These are phyloP conservation scores for Tamias sibiricus DNA, from an alignment of 2,113 vertebrate genomes.

Conservation along the genomic window DNA sequence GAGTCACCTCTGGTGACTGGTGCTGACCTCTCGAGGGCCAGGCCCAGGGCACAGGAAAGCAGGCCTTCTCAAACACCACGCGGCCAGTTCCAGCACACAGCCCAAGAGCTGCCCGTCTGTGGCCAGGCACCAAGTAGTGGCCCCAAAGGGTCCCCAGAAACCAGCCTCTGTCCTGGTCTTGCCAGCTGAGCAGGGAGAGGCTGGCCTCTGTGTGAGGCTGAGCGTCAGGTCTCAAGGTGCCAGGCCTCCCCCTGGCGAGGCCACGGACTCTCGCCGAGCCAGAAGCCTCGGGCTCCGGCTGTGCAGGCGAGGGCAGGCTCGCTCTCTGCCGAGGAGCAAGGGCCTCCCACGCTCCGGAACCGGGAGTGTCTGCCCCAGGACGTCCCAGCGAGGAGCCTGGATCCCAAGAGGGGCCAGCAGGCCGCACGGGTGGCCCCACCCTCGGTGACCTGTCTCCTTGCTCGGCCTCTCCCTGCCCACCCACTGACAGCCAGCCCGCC, in stretches of 20 bases:
- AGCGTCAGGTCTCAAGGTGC: background rate
- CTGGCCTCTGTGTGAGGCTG: background rate
- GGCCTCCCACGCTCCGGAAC: background rate
- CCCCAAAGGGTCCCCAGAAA: background rate
- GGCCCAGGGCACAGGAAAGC: fast-evolving
- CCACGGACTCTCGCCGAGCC: background rate
- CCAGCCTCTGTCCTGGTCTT: background rate
- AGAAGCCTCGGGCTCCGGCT: fast-evolving
- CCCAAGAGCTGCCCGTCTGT: background rate
- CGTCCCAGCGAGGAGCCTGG: background rate
- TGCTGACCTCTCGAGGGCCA: background rate
- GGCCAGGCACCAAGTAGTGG: background rate
- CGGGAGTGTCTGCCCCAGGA: fast-evolving
- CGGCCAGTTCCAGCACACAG: background rate
- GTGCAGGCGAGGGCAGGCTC: fast-evolving
- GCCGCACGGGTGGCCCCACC: too few species aligned
- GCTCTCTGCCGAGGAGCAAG: background rate
- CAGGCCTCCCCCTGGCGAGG: too few species aligned
- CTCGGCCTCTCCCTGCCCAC: background rate
- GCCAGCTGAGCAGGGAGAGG: background rate
- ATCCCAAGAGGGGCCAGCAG: too few species aligned
- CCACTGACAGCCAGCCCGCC: background rate
- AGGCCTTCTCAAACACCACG: background rate
- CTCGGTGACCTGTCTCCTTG: too few species aligned
- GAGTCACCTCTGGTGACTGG: fast-evolving